Evolutionary conservation across 2,797 vertebrate genomes (phyloP).

Genomic region (Siniperca scherzeri): DNA sequence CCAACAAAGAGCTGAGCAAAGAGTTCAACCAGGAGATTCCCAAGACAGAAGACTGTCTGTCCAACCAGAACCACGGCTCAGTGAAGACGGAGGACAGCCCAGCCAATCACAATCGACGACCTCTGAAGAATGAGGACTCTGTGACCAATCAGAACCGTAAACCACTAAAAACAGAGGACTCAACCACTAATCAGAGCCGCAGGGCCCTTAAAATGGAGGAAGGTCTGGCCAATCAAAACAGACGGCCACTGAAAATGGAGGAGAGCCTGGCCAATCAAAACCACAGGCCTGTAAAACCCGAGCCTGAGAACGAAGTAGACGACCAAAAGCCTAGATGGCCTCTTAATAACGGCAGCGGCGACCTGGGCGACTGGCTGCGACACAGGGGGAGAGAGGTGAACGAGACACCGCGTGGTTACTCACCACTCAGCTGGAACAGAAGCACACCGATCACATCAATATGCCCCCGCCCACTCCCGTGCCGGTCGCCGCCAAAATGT

Average conservation of each 20-base stretch:
- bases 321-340: conserved; percentile 87
- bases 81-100: conserved; percentile 89
- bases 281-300: conserved; percentile 90
- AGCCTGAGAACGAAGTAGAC: conserved; percentile 88
- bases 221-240: conserved; percentile 86
- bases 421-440: conserved; percentile 79
- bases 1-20: conserved; percentile 92
- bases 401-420: conserved; percentile 85
- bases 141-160: conserved; percentile 88
- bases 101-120: conserved; percentile 84
- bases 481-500: conserved; percentile 93
- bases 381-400: conserved; percentile 88
- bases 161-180: conserved; percentile 91
- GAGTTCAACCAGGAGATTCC: conserved; percentile 92
- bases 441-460: conserved; percentile 84
- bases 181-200: conserved; percentile 87
- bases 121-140: conserved; percentile 89
- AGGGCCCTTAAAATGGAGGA: conserved; percentile 90
- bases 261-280: conserved; percentile 91
- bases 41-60: conserved; percentile 90
- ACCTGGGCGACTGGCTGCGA: conserved; percentile 89
- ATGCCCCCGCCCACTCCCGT: conserved; percentile 89
- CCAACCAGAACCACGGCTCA: conserved; percentile 82
- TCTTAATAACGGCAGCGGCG: conserved; percentile 83
- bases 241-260: conserved; percentile 85